Base-by-base conservation (phyloP, 2,888 invertebrate species). In the Trissoscelio sp. region DNA sequence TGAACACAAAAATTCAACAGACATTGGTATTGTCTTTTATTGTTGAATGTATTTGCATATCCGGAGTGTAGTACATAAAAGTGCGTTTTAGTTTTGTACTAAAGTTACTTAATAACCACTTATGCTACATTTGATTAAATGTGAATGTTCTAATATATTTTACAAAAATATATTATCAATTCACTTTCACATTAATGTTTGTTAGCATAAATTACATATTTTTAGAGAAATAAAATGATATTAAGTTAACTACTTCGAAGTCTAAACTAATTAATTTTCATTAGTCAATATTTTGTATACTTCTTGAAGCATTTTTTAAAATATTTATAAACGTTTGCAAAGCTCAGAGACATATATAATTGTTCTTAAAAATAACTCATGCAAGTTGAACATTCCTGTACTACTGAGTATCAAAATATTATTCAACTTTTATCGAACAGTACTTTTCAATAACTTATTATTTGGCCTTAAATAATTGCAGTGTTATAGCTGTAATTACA, bases 1-100 rank as follows among this genome's bases (percentile, higher is more conserved):
- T 78, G 78, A 78, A 72, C 70, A 72, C 64, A 66, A 70, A 48
- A 70, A 55, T 57, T 51, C 51, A 72, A 67, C 58, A 66, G 53
- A 77, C 60, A 18, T 58, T 12, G 44, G 5, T 20, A 70, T 57
- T 57, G 55, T 78, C 70, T 64, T 72, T 48, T 72, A 31, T 77
- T 60, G 20, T 77, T 53, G n/a, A 53, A 48, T 24, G 22, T 34
- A 66, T 78, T 66, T 72, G 70, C 60, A 78, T 78, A 44, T 51
- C 20, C 53, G 18, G 39, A 55, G 28, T 14, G 57, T 11, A 60
- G 0, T 51, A 42, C 28, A 12, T 60, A 48, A 60, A 58, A 44
- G 14, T 44, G 24, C 51, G 39, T 62, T 66, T 22, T 48, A 16
- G 37, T 55, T 37, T 28, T 12, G 14, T n/a, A 51, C 31, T 66